A percentile compares a stretch with the other conserved stretches of the same genome.
Conservation (phyloP, 2,888 invertebrate genomes). For the Drosophila tanythrix region DNA sequence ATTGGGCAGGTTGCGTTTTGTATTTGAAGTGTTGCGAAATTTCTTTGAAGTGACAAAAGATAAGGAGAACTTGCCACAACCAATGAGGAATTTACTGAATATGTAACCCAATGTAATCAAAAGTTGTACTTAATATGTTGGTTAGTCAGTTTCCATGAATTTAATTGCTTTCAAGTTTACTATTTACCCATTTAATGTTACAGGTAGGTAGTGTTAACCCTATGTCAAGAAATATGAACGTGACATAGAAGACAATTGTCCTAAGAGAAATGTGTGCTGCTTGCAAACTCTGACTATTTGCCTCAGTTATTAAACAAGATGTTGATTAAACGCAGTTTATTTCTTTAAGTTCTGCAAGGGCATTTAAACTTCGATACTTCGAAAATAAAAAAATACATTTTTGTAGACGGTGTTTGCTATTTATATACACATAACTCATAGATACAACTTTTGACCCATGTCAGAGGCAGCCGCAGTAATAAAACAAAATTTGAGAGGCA, state of each 20-base stretch:
- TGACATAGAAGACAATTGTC: neutral
- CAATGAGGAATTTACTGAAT: neutral
- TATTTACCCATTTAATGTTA: neutral
- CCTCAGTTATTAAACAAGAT: neutral
- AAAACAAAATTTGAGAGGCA: conserved; percentile 23
- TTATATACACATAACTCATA: conserved; percentile 7
- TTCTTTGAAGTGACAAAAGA: conserved; percentile 24
- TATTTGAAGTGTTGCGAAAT: neutral
- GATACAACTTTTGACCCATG: conserved; percentile 8
- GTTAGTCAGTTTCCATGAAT: neutral
- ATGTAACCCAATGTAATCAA: neutral
- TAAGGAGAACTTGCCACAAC: neutral
- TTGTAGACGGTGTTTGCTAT: neutral
- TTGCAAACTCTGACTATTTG: neutral
- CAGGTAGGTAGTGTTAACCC: neutral
- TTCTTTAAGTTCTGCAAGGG: neutral
- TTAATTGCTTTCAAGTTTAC: neutral
- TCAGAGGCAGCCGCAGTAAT: conserved; percentile 10
- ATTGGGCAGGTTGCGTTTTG: neutral
- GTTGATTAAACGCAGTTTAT: neutral
- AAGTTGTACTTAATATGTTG: neutral
- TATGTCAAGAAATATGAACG: neutral
- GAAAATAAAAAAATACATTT: neutral
- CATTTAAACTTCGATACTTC: neutral
- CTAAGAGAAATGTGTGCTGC: too few relatives aligned